A percentile compares a stretch with the other conserved stretches of the same genome.
Conservation (phyloP, 2,113 vertebrate genomes). For the Grus americana region DNA sequence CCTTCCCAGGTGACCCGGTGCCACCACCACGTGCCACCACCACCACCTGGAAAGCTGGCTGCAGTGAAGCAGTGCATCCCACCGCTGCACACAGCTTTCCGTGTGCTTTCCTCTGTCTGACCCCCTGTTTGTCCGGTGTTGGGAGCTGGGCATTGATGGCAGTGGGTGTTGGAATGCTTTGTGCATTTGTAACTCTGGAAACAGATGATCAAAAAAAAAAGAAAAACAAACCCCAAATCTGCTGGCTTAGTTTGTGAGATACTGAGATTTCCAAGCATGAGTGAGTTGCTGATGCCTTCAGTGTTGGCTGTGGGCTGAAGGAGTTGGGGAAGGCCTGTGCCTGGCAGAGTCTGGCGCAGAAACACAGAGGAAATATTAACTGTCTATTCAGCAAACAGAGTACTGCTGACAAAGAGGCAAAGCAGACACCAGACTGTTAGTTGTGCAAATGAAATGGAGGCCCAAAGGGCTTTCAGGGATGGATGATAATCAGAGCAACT, state of each 20-base stretch:
- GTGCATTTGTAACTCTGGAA: not conserved
- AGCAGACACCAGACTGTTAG: not conserved
- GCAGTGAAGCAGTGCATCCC: not conserved
- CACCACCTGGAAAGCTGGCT: not conserved
- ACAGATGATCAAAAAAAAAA: not conserved
- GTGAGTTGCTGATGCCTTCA: not conserved
- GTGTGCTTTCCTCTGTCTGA: not conserved
- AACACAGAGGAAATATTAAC: not conserved
- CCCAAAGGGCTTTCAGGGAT: not conserved
- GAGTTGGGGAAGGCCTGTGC: not conserved
- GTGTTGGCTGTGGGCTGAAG: not conserved
- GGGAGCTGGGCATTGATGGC: not conserved
- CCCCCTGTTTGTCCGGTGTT: not conserved
- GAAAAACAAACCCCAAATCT: not conserved
- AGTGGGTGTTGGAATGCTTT: not conserved
- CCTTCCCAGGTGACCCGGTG: not conserved
- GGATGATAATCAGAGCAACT: not conserved
- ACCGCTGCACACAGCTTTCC: accelerated
- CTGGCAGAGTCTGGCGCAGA: not conserved
- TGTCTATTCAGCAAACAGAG: not conserved
- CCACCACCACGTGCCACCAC: not conserved
- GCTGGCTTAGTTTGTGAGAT: not conserved
- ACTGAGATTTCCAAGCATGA: not conserved
- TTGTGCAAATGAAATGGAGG: not conserved
- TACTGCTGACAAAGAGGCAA: not conserved